A percentile compares a stretch with the other conserved stretches of the same genome.
Evolutionary conservation across 1,140 invertebrate species (phyloP).

Genomic region (Microplitis mediator): DNA sequence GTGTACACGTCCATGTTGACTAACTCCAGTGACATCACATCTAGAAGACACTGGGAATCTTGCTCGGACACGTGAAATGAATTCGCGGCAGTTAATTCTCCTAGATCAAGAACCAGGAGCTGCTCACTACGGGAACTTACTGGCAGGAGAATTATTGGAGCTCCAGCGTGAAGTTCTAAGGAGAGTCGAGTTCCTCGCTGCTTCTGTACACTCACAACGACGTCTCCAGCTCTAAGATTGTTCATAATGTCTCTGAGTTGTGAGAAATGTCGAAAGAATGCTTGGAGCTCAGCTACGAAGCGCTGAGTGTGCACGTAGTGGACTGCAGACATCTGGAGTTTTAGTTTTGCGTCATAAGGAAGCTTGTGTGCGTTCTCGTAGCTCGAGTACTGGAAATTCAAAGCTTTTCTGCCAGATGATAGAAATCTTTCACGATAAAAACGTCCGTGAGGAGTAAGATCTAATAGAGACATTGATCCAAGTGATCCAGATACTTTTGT

Average conservation of each 20-base stretch:
- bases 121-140: constrained; percentile 80
- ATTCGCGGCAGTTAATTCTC: constrained; percentile 81
- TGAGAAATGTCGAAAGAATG: constrained; percentile 86
- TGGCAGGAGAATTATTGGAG: constrained; percentile 87
- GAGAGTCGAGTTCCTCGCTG: constrained; percentile 63
- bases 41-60: constrained; percentile 67
- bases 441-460: constrained; percentile 79
- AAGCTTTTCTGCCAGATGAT: constrained; percentile 79
- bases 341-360: constrained; percentile 79
- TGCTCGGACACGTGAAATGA: constrained; percentile 70
- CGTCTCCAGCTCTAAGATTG: constrained; percentile 62
- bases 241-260: constrained; percentile 78
- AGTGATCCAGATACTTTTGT: constrained; percentile 68
- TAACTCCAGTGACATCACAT: constrained; percentile 79
- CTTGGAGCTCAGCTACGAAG: constrained; percentile 86
- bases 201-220: constrained; percentile 44
- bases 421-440: constrained; percentile 86
- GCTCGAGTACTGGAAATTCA: constrained; percentile 79
- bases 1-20: constrained; percentile 85
- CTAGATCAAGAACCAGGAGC: constrained; percentile 82
- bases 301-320: constrained; percentile 94
- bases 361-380: constrained; percentile 58
- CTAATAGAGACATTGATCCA: constrained; percentile 79
- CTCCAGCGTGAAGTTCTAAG: constrained; percentile 75
- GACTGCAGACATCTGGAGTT: constrained; percentile 83